Base-by-base conservation (phyloP, 2,113 vertebrate genomes). In the Lophura nycthemera region DNA sequence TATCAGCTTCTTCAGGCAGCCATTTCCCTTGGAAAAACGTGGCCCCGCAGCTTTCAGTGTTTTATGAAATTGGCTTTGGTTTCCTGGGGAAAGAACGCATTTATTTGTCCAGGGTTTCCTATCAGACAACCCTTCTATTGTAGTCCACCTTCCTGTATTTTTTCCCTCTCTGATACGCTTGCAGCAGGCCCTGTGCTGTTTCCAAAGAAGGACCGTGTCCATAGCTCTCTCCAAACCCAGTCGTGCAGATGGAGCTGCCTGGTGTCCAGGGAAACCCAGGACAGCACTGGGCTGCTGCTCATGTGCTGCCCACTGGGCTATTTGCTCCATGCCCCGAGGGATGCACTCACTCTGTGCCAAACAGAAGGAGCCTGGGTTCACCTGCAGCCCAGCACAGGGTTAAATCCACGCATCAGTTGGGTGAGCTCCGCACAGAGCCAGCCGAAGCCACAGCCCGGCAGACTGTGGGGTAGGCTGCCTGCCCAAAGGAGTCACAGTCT, bases 51-150 rank as follows among this genome's bases (percentile, higher is more conserved):
- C 89, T 94, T 93, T 79, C 86, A 87, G 36, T 20, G 30, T 20
- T 81, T 76, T 82, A 92, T 72, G 78, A 59, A 82, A 69, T 56
- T 54, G 50, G 40, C 42, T 86, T 92, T 50, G 27, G 74, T 76
- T 96, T 95, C 95, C 92, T 92, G 95, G 81, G 73, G 54, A 90
- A 96, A 96, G 95, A 93, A 83, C 1, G 48, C 91, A 79, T 90
- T 90, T 89, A 93, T 92, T 95, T 96, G 83, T 82, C 77, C 0
- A 0, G 56, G 47, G 78, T 78, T 96, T 96, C 95, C 95, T 95
- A 92, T 78, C 86, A 83, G 85, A 74, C 83, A 95, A 67, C 83
- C 57, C 76, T 90, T 88, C 89, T 32, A 96, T 96, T 96, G 91
- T 95, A 91, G 57, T 92, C n/a, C 40, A 91, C 88, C 57, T 96